Conservation (phyloP, 2,797 vertebrate species). For the Sebastes variabilis region DNA sequence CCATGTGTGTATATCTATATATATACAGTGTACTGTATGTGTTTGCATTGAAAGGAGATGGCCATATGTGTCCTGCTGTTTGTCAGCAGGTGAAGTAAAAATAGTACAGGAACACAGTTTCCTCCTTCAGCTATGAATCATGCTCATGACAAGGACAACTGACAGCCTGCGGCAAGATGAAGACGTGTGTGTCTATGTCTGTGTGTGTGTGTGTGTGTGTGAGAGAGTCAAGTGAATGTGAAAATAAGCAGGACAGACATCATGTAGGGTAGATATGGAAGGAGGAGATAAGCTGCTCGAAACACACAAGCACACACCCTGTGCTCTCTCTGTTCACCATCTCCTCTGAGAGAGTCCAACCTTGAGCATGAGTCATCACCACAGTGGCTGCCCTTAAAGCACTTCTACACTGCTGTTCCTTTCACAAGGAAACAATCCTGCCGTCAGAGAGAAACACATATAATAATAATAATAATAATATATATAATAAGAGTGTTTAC, state of each 20-base stretch:
- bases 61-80: background rate
- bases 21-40: background rate
- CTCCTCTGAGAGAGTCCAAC: constrained; percentile 26
- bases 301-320: background rate
- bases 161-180: constrained; percentile 27
- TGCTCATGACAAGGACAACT: constrained; percentile 38
- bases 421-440: background rate
- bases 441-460: background rate
- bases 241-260: constrained; percentile 30
- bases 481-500: background rate
- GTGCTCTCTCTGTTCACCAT: background rate
- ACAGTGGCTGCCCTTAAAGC: background rate
- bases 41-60: background rate
- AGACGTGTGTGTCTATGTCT: background rate
- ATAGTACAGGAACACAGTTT: constrained; percentile 19
- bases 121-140: constrained; percentile 41
- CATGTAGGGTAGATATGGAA: constrained; percentile 5
- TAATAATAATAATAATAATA: too few relatives aligned
- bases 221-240: background rate
- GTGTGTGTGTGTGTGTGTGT: background rate
- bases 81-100: constrained; percentile 29
- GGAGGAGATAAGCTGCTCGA: background rate
- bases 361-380: constrained; percentile 36
- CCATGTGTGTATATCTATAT: background rate
- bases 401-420: background rate